Base-by-base conservation (phyloP, 1,140 invertebrate species). In the Eupeodes corollae region DNA sequence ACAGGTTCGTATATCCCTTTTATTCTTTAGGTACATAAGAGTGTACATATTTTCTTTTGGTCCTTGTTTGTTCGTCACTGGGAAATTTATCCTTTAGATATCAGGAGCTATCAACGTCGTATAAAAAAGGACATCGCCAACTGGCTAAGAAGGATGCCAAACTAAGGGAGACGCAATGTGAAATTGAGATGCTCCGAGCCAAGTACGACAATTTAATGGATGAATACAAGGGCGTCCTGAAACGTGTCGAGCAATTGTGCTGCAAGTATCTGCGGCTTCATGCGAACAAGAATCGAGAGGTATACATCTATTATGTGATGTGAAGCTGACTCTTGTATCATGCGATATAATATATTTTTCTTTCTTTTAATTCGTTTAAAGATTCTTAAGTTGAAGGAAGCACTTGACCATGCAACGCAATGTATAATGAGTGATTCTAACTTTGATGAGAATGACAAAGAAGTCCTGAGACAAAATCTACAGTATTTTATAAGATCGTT, bases 121-220 rank as follows among this genome's bases (percentile, higher is more conserved):
- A 64, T 47, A 59, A 58, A n/a, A 52, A 56, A 40, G 56, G 52
- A 39, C 52, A 58, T 15, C 52, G 56, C 0, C 54, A 56, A 26
- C 30, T 64, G 46, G 52, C 57, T 15, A 63, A 58, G 14, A 59
- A 61, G 47, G 57, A 64, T 2, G 55, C 56, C 13, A 50, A 44
- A 5, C 38, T 61, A 0, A 61, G 48, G 39, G 12, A 56, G 8
- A 48, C 57, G 2, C 52, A 54, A n/a, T 58, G 53, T 33, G 49
- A 64, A 18, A 46, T 48, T 12, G 61, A 64, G 42, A 41, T 54
- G n/a, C 35, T 59, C 11, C 50, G 56, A 11, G 52, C 57, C 3
- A 55, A 61, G 19, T 56, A 64, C 37, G 59, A 64, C 34, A 16
- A 61, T n/a, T 42, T 64, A 0, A 46, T 54, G 13, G 46, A 52